Conservation (phyloP, 2,888 invertebrate genomes). For the Volucella inanis region DNA sequence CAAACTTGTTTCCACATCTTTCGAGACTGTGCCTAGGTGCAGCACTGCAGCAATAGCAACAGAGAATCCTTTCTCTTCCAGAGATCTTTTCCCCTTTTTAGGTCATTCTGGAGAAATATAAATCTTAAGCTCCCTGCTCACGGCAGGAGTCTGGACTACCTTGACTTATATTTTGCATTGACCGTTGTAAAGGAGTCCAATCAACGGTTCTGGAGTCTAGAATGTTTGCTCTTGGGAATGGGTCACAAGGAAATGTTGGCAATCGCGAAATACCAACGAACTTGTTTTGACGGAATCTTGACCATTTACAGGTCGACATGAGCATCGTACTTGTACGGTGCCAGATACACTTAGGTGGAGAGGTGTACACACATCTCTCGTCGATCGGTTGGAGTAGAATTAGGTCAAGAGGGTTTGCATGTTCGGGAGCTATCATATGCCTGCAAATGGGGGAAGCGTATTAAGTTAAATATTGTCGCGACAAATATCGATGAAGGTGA, state of each 20-base stretch:
- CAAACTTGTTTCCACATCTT: constrained; percentile 49
- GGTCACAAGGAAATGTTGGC: constrained; percentile 44
- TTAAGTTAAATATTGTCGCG: constrained; percentile 55
- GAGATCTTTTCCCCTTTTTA: constrained; percentile 23
- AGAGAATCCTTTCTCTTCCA: constrained; percentile 52
- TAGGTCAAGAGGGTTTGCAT: constrained; percentile 54
- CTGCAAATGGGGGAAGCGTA: constrained; percentile 9
- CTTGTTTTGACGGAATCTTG: constrained; percentile 69
- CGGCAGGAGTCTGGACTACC: constrained; percentile 48
- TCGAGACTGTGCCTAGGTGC: background rate
- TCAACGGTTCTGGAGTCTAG: constrained; percentile 56
- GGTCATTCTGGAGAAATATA: constrained; percentile 58
- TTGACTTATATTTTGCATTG: constrained; percentile 66
- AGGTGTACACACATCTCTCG: constrained; percentile 10
- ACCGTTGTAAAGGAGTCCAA: constrained; percentile 53
- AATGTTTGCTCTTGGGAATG: constrained; percentile 45
- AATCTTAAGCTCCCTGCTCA: constrained; percentile 37
- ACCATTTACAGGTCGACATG: constrained; percentile 59
- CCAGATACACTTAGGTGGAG: constrained; percentile 33
- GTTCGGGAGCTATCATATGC: background rate
- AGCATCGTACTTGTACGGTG: constrained; percentile 36
- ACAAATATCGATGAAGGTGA: constrained; percentile 48
- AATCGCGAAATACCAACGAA: constrained; percentile 56
- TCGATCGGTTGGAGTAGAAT: constrained; percentile 25
- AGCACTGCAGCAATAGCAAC: background rate